Percentiles rank a stretch among this genome's conserved stretches.
These are phyloP conservation scores for Aurelia aurita complex sp. Pacific DNA, from an alignment of 30 jellyfish, hydroid and myxozoan species.

Conservation along the genomic window DNA sequence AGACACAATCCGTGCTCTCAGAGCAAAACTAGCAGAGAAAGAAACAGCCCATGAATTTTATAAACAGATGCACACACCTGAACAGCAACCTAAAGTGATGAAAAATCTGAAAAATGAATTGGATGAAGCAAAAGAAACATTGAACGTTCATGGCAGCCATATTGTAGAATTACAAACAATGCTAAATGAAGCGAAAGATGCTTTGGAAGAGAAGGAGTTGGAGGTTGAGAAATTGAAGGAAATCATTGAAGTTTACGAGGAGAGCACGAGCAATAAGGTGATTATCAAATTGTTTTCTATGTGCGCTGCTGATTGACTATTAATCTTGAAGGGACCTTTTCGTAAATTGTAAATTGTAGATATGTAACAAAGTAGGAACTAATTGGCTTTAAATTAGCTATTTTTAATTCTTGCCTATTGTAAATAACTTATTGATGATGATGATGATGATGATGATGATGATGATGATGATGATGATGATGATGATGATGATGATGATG, in stretches of 20 bases:
- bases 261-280: constrained; percentile 3
- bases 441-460: no score
- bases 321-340: no score
- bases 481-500: no score
- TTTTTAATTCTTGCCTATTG: no score
- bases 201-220: constrained; percentile 68
- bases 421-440: no score
- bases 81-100: constrained; percentile 52
- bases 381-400: no score
- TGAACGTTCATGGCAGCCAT: constrained; percentile 63
- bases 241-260: constrained; percentile 37
- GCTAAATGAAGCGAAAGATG: constrained; percentile 40
- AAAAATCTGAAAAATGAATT: constrained; percentile 53
- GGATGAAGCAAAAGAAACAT: constrained; percentile 91
- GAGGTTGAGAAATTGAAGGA: constrained; percentile 88
- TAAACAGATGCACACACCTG: constrained; percentile 84
- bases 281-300: no score
- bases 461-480: no score
- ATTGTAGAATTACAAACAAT: constrained; percentile 73
- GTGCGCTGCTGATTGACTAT: no score
- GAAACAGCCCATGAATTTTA: constrained; percentile 67
- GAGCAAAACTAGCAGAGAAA: constrained; percentile 79
- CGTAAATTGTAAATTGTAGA: no score
- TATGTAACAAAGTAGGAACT: no score
- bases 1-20: constrained; percentile 60